A percentile compares a stretch with the other conserved stretches of the same genome.
phyloP scores from a whole-genome alignment of 2,797 vertebrate species.

The Argyrosomus regius region DNA sequence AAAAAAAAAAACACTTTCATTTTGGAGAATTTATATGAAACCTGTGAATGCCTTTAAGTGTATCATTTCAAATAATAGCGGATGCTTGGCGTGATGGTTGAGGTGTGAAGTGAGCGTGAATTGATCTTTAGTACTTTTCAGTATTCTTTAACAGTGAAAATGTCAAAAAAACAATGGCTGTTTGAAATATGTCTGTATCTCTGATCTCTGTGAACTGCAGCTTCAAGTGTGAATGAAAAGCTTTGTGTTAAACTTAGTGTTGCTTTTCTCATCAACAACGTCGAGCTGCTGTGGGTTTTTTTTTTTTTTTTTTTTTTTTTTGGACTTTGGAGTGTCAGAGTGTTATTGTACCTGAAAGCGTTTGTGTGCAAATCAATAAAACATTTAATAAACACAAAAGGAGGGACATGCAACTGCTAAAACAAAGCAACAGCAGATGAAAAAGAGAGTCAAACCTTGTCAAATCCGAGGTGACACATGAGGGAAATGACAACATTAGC shows the following conservation, averaged over 20 bases:
- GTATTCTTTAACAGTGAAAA: conserved; percentile 50
- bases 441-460: not conserved
- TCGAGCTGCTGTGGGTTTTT: not conserved
- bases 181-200: conserved; percentile 60
- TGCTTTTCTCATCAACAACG: conserved; percentile 29
- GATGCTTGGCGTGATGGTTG: conserved; percentile 54
- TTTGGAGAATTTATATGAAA: conserved; percentile 41
- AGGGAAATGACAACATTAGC: not conserved
- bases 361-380: conserved; percentile 44
- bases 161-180: conserved; percentile 54
- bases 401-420: not conserved
- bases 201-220: conserved; percentile 65
- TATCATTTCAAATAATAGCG: conserved; percentile 54
- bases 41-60: conserved; percentile 47
- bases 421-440: conserved; percentile 5
- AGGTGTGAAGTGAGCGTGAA: conserved; percentile 70
- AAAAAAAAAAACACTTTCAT: conserved; percentile 9
- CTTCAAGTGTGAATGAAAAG: conserved; percentile 55
- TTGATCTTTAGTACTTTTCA: conserved; percentile 59
- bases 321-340: conserved; percentile 23
- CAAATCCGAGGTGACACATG: not conserved
- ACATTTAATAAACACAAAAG: conserved; percentile 50
- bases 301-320: conserved; percentile 14
- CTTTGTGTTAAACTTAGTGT: conserved; percentile 51
- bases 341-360: conserved; percentile 27